Conservation (phyloP, 2,113 vertebrate genomes). For the Sapajus apella region DNA sequence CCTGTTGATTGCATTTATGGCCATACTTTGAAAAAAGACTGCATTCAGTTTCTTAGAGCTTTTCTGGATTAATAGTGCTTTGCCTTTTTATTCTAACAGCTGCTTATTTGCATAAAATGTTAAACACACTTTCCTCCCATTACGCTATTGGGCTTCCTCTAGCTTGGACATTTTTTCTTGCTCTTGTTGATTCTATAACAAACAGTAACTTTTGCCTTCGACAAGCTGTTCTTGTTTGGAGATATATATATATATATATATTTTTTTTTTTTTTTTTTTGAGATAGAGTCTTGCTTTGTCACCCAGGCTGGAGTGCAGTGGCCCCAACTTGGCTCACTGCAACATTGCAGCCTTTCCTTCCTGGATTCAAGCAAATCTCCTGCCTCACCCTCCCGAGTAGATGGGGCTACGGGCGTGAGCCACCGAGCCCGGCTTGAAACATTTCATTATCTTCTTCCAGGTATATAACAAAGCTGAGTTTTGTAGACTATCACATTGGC, state of each 20-base stretch:
- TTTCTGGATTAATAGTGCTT: constrained; percentile 51
- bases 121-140: constrained; percentile 12
- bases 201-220: constrained; percentile 42
- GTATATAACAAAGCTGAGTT: constrained; percentile 39
- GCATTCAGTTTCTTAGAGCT: constrained; percentile 39
- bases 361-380: too few species aligned
- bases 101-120: constrained; percentile 69
- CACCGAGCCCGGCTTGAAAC: not conserved
- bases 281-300: too few species aligned
- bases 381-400: too few species aligned
- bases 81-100: constrained; percentile 65
- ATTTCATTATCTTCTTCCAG: constrained; percentile 40
- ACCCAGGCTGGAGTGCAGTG: too few species aligned
- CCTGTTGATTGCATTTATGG: constrained; percentile 3
- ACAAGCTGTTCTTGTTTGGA: constrained; percentile 36
- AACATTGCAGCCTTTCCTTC: too few species aligned
- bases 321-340: too few species aligned
- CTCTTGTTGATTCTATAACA: constrained; percentile 42
- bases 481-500: not conserved
- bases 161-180: constrained; percentile 47
- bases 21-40: constrained; percentile 49
- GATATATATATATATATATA: too few species aligned
- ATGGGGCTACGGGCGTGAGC: too few species aligned
- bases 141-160: constrained; percentile 39
- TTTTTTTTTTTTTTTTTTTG: too few species aligned